Evolutionary conservation across 2,797 vertebrate species (phyloP), one percentile per base, ranked within the genome.

Genomic region (Urophycis tenuis): DNA sequence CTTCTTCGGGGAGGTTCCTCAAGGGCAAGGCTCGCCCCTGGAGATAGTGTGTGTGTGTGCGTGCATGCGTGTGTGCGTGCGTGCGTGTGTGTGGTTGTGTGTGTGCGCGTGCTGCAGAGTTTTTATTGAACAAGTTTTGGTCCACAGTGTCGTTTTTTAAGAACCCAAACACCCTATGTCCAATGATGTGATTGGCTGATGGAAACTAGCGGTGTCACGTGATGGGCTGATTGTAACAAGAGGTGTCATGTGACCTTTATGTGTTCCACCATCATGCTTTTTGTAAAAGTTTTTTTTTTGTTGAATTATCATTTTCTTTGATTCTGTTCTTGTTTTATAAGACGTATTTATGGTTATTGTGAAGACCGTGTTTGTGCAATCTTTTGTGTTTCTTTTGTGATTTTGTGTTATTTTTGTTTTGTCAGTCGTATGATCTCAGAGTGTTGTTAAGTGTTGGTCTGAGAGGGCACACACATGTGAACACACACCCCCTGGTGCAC

Each of bases 261-360:
- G 76, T 83, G 72, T 88, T 84, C 86, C 45, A 79, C 87, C 82
- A 92, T 90, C 88, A 80, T 94, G 90, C 93, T 94, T 94, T 94
- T 94, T 92, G 93, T 94, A 92, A 94, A 94, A 94, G 92, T 93
- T 91, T 39, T 33, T 81, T 82, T 29, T 79, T 83, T 85, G 35
- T 53, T 53, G 45, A 60, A 25, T n/a, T 60, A n/a, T 60, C 78
- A 85, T 81, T 78, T 70, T 87, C 85, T 81, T 82, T 88, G 81
- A 86, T 88, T 89, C 88, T 92, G 84, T 85, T 91, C 85, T 93
- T 91, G 88, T 88, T 92, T 91, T 87, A 84, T 90, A 90, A 93
- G 91, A 93, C 85, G 72, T 83, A 87, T 87, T 90, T 87, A 88
- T 90, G 89, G 88, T 92, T 90, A 85, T 89, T 92, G 88, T 90